phyloP scores from a whole-genome alignment of 2,888 invertebrate genomes.

The Hirtodrosophila histrioides region DNA sequence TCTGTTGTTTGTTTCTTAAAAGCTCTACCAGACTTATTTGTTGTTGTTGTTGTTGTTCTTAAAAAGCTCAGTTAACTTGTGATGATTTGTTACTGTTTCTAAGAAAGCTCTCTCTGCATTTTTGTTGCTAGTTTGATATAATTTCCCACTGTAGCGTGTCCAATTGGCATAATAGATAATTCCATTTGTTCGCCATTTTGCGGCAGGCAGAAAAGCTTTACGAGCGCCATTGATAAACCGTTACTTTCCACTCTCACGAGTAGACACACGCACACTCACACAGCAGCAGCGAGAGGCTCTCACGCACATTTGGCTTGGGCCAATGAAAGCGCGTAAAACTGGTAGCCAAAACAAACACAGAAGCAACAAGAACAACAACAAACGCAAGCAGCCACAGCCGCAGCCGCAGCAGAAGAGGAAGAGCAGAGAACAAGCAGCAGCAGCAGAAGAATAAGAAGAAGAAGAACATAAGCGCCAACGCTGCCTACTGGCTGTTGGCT shows the following conservation, averaged over 20 bases:
- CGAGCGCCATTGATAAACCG: slow-evolving; percentile 58
- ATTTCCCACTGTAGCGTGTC: slow-evolving; percentile 1
- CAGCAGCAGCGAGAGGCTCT: slow-evolving; percentile 28
- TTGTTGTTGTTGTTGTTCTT: too few species aligned
- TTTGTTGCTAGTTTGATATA: too few species aligned
- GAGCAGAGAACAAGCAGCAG: not conserved
- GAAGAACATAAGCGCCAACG: slow-evolving; percentile 42
- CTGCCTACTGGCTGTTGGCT: slow-evolving; percentile 20
- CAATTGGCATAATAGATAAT: slow-evolving; percentile 48
- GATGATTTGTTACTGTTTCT: too few species aligned
- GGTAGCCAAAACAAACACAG: slow-evolving; percentile 71
- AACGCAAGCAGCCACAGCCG: slow-evolving; percentile 21
- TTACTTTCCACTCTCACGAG: slow-evolving; percentile 33
- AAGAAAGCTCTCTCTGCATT: too few species aligned
- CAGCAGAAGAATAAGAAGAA: slow-evolving; percentile 11
- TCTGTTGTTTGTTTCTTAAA: too few species aligned
- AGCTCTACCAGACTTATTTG: too few species aligned
- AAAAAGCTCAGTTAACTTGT: too few species aligned
- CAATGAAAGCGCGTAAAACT: slow-evolving; percentile 84
- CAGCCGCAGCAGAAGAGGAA: slow-evolving; percentile 12
- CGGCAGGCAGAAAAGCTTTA: slow-evolving; percentile 58
- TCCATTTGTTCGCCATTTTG: slow-evolving; percentile 60
- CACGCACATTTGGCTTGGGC: slow-evolving; percentile 69
- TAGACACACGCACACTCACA: slow-evolving; percentile 5
- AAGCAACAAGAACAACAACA: slow-evolving; percentile 26